Base-by-base conservation (phyloP, 1,140 invertebrate species). In the Portunus trituberculatus region DNA sequence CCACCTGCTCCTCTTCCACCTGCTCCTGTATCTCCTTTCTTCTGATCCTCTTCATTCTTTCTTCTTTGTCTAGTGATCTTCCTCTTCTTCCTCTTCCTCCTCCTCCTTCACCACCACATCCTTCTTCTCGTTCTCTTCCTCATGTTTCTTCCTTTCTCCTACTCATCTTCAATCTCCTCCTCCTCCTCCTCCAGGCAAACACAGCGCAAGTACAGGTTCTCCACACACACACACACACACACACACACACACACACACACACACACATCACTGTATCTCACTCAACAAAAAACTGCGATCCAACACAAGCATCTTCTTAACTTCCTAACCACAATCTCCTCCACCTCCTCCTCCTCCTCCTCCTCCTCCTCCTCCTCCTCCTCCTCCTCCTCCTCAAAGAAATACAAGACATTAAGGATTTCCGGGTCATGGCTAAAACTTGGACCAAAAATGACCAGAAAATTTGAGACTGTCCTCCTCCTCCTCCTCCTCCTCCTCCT, bases 161-260 rank as follows among this genome's bases (percentile, higher is more conserved):
- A 59, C 52, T 59, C 2, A 1, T 59, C 84, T n/a, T 25, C 29
- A 25, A 12, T 46, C n/a, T 25, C 86, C 86, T 20, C n/a, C 86
- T 32, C n/a, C 20, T 59, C n/a, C 20, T 20, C 20, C n/a, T n/a
- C 67, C 45, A n/a, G 6, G 14, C 88, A 90, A 10, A 46, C 39
- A 16, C 29, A 46, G 39, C 39, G 20, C 88, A 46, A 31, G 25
- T 46, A 28, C 48, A 90, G 6, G 6, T 39, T 39, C 84, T 20
- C 12, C 45, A n/a, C n/a, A n/a, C 88, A 90, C 32, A 46, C 39
- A 25, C 29, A 46, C 88, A 90, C 88, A 48, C 88, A 90, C 88
- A 48, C 48, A 52, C 48, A 90, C 88, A 90, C 88, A 46, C 45
- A 90, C 88, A 52, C 88, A 76, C 67, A 76, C 67, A n/a, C 67